phyloP scores from a whole-genome alignment of 2,113 vertebrate species.

The Elanus axillaris region DNA sequence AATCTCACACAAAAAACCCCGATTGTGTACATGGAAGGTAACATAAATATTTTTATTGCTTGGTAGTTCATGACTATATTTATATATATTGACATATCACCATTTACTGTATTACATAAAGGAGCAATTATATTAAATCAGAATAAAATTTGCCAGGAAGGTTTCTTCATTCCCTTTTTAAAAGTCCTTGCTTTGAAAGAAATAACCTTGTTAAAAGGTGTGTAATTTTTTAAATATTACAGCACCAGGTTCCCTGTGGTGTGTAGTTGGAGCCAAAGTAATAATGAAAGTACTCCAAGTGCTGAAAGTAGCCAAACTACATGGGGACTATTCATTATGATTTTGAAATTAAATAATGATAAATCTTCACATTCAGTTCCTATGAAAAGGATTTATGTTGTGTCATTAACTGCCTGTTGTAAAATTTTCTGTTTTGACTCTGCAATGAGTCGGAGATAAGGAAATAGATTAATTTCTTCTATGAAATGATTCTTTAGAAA shows the following conservation, averaged over 20 bases:
- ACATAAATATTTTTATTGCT: not conserved
- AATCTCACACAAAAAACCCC: not conserved
- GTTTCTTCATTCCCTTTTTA: not conserved
- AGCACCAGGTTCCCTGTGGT: not conserved
- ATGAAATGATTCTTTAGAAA: not conserved
- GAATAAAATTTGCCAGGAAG: not conserved
- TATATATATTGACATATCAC: not conserved
- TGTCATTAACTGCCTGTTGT: not conserved
- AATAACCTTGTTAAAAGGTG: not conserved
- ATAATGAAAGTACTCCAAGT: not conserved
- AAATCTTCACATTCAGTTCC: not conserved
- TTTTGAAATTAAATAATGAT: not conserved
- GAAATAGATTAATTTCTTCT: not conserved
- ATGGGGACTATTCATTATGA: not conserved
- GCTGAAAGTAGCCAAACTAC: not conserved
- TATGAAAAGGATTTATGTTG: not conserved
- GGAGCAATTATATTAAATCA: not conserved
- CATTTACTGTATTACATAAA: not conserved
- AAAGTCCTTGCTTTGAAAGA: not conserved
- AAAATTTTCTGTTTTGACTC: not conserved
- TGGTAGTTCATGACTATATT: not conserved
- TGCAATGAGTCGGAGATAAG: not conserved
- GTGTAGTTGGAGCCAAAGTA: not conserved
- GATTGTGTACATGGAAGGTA: not conserved
- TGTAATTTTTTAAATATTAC: not conserved